A percentile compares a stretch with the other conserved stretches of the same genome.
Conservation (phyloP, 2,113 vertebrate species). For the Piprites chloris region DNA sequence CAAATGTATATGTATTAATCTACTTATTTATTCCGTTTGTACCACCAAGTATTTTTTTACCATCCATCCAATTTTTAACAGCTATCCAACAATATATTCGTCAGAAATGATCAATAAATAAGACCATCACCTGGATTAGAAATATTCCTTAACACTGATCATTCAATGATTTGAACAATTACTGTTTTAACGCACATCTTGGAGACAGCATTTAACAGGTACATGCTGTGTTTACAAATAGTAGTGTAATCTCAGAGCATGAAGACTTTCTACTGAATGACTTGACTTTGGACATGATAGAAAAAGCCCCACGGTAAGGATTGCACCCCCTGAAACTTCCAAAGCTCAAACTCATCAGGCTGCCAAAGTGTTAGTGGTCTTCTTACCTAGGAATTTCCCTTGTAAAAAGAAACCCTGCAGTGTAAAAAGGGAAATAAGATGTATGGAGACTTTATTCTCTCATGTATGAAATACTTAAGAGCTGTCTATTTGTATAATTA, state of each 20-base stretch:
- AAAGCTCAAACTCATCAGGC: not conserved
- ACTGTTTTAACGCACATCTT: not conserved
- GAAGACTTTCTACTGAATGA: not conserved
- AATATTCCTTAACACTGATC: not conserved
- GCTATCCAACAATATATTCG: not conserved
- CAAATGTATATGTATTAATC: not conserved
- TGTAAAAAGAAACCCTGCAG: not conserved
- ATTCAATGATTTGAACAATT: not conserved
- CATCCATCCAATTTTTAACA: not conserved
- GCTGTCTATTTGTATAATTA: not conserved
- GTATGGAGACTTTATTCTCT: not conserved
- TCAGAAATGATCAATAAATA: not conserved
- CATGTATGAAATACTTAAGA: not conserved
- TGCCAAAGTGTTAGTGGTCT: fast-evolving
- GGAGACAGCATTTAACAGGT: not conserved
- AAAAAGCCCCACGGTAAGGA: not conserved
- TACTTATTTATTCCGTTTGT: not conserved
- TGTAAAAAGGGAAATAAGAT: not conserved
- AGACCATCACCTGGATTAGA: not conserved
- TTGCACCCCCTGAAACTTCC: not conserved
- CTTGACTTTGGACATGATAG: not conserved
- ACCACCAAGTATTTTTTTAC: not conserved
- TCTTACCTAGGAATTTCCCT: not conserved
- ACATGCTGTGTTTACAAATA: not conserved
- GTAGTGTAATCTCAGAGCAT: not conserved